Base-by-base conservation (phyloP, 37 sponge, comb jelly and placozoan genomes). In the Beroe forskalii region DNA sequence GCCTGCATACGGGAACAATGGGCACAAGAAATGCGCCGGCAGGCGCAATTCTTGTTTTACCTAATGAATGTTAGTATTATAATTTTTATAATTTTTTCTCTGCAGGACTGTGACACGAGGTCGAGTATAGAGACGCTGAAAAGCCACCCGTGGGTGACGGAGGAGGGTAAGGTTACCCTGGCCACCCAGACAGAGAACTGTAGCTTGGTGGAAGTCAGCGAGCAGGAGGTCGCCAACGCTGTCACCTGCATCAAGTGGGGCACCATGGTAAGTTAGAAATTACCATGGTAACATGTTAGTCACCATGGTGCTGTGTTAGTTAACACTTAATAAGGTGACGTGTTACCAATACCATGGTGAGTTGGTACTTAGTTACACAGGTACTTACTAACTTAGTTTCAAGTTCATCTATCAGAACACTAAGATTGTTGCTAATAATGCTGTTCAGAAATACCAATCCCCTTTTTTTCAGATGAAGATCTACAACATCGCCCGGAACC, bases 201-300 rank as follows among this genome's bases (percentile, higher is more conserved):
- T 72, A 3, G 35, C 39, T 20, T 72, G 75, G 75, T 72, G 75
- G 75, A 72, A 30, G 75, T 72, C 20, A 72, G 75, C 40, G 75
- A 72, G 3, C 20, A 3, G 39, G 75, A 72, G 75, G 39, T 72
- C 75, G 75, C 75, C 22, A 72, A 72, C 40, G 75, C 75, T 72
- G 75, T 72, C 75, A 72, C 75, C 75, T 72, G 75, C 40, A 72
- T 72, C 75, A 72, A 37, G 22, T 72, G 75, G 75, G 75, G 75
- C 31, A 72, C 75, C 9, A 72, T 72, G 75, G 75, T 72, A 39
- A 72, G 75, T 72, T 72, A 72, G 38, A 6, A 24, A 24, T 64
- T 8, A 64, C 67, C 67, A 64, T 25, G 67, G 22, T 64, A 64
- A 12, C 28, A 64, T 14, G 28, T 14, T 14, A 24, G 67, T 66